These are phyloP conservation scores for Fregetta grallaria DNA, from an alignment of 2,113 vertebrate genomes.

Conservation along the genomic window DNA sequence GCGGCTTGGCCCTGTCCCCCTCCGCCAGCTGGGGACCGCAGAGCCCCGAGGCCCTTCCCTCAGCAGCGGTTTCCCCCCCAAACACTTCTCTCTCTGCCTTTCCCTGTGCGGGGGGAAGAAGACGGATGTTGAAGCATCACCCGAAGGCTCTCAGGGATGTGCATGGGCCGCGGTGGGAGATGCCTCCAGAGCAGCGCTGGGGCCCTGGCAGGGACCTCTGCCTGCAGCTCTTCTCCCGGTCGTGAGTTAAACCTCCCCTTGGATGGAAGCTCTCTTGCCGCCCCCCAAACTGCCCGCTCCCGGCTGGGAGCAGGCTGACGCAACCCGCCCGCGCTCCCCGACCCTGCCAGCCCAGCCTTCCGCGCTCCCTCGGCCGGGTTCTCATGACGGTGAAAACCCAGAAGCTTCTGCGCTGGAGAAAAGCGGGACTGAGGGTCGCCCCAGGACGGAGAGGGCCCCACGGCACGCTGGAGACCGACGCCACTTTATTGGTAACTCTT, in stretches of 20 bases:
- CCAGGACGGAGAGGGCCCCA: neutral
- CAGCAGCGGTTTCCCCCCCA: neutral
- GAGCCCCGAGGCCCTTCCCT: neutral
- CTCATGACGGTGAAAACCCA: fast-evolving
- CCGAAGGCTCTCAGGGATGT: fast-evolving
- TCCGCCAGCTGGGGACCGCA: fast-evolving
- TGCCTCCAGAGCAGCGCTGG: neutral
- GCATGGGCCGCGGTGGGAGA: neutral
- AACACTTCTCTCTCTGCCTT: fast-evolving
- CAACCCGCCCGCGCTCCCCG: neutral
- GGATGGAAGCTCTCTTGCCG: neutral
- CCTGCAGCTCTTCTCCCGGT: neutral
- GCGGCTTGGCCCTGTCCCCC: fast-evolving
- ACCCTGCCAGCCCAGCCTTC: fast-evolving
- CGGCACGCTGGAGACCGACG: neutral
- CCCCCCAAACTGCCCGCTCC: neutral
- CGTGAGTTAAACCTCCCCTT: neutral
- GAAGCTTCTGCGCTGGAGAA: neutral
- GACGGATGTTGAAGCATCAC: fast-evolving
- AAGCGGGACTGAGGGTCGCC: neutral
- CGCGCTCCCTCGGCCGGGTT: fast-evolving
- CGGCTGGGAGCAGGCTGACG: neutral
- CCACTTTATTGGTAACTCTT: constrained; percentile 57
- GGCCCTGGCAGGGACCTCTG: neutral
- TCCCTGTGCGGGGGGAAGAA: neutral